phyloP scores from a whole-genome alignment of 1,140 invertebrate genomes.

The Ctenoplectra terminalis region DNA sequence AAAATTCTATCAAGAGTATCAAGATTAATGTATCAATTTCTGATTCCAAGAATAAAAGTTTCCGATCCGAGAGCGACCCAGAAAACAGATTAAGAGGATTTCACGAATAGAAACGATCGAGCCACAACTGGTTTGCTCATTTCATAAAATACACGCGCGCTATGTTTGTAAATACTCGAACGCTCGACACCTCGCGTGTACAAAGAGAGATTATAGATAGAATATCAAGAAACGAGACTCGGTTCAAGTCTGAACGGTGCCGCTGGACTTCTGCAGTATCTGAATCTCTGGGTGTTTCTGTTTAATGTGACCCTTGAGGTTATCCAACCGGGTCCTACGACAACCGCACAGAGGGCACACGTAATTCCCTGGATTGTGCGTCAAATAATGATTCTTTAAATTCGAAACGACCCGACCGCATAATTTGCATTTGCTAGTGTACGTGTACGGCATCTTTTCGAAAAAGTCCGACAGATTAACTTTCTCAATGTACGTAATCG shows the following conservation, averaged over 20 bases:
- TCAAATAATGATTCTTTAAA: conserved; percentile 89
- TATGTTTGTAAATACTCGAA: neutral
- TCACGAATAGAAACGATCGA: neutral
- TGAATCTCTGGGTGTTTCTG: conserved; percentile 85
- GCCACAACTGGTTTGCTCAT: too few species aligned
- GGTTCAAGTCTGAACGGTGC: conserved; percentile 30
- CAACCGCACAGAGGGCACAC: conserved; percentile 88
- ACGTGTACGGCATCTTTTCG: conserved; percentile 72
- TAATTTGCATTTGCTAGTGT: conserved; percentile 83
- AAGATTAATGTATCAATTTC: too few species aligned
- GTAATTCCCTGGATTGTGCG: conserved; percentile 88
- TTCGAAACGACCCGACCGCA: conserved; percentile 89
- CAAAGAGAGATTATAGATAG: neutral
- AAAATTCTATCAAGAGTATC: too few species aligned
- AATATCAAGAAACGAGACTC: neutral
- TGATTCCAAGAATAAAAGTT: neutral
- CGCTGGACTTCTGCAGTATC: conserved; percentile 46
- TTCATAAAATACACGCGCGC: neutral
- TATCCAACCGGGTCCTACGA: conserved; percentile 87
- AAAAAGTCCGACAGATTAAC: conserved; percentile 76
- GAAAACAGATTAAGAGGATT: neutral
- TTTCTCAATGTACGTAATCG: conserved; percentile 73
- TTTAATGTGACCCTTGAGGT: conserved; percentile 88
- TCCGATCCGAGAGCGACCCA: neutral
- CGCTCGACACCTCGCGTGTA: neutral